Conservation (phyloP, 2,888 invertebrate species). For the Catonia carolina region DNA sequence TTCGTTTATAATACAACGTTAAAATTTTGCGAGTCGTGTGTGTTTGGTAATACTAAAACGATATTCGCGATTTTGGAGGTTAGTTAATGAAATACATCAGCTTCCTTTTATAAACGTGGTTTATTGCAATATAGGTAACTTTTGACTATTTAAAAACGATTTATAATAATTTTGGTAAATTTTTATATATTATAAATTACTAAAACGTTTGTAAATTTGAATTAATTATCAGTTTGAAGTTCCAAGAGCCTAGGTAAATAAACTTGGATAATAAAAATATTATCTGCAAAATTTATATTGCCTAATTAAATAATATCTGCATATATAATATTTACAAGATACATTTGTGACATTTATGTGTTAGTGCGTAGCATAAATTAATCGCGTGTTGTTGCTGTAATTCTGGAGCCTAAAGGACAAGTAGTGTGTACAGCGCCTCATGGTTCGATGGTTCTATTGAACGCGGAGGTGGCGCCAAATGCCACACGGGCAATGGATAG, state of each 20-base stretch:
- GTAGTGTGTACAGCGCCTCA: slow-evolving; percentile 40
- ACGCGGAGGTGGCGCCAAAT: slow-evolving; percentile 46
- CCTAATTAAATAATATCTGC: too few species aligned
- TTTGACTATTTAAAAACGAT: background rate
- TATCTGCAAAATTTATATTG: too few species aligned
- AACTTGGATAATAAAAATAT: too few species aligned
- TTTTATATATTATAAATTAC: too few species aligned
- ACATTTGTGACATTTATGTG: too few species aligned
- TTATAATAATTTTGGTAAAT: slow-evolving; percentile 14
- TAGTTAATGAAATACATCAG: background rate
- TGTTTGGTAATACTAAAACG: background rate
- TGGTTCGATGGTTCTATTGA: slow-evolving; percentile 42
- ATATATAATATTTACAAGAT: too few species aligned
- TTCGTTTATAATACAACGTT: background rate
- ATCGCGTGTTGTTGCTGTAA: slow-evolving; percentile 37
- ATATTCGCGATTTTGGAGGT: slow-evolving; percentile 40
- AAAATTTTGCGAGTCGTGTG: too few species aligned
- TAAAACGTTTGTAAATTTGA: too few species aligned
- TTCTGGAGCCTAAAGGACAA: slow-evolving; percentile 56
- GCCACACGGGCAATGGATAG: slow-evolving; percentile 47
- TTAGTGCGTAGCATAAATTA: background rate
- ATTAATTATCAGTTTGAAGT: too few species aligned
- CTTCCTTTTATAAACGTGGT: background rate
- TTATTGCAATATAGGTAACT: background rate
- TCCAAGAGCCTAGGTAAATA: too few species aligned